Base-by-base conservation (phyloP, 2,888 invertebrate genomes). In the Bugula neritina region DNA sequence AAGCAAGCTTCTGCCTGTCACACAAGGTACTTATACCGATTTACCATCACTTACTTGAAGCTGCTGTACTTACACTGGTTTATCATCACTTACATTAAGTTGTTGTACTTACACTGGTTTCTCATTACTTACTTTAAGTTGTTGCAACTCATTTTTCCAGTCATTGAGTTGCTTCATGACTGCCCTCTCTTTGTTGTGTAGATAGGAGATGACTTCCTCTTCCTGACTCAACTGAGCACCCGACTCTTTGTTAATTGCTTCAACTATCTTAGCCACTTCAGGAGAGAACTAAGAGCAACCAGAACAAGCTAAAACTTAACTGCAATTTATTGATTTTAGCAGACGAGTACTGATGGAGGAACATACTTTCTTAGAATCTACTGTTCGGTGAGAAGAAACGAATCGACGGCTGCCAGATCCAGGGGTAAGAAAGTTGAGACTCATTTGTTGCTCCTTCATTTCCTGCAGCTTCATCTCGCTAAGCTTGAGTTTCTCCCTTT, bases 401-500 rank as follows among this genome's bases (percentile, higher is more conserved):
- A 63, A 31, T n/a, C 63, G 27, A 27, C 63, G 21, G 31, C 63
- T 21, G 27, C 31, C 31, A 31, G 31, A 2, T 13, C 29, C 27
- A 5, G 27, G 63, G 5, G 70, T 10, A 10, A 70, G 70, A 43
- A 70, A 70, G 70, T 70, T 54, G 23, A 75, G 54, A 10, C 70
- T 43, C 72, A 80, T 78, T 71, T 79, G 80, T 69, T 80, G 79
- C 54, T 79, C 80, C 34, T 78, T 73, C 25, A 78, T 63, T 25
- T 80, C 80, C 55, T 77, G 77, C 17, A 78, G 74, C 54, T 79
- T 77, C 35, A 76, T 75, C 52, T 81, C 81, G 21, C 78, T 72
- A 71, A 77, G 77, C 35, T 77, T 74, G 35, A 76, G 77, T 72
- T 79, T 80, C 55, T 82, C 81, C 69, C 78, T 78, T 73, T 81